Evolutionary conservation across 2,888 invertebrate genomes (phyloP).

Genomic region (Mythimna loreyi): DNA sequence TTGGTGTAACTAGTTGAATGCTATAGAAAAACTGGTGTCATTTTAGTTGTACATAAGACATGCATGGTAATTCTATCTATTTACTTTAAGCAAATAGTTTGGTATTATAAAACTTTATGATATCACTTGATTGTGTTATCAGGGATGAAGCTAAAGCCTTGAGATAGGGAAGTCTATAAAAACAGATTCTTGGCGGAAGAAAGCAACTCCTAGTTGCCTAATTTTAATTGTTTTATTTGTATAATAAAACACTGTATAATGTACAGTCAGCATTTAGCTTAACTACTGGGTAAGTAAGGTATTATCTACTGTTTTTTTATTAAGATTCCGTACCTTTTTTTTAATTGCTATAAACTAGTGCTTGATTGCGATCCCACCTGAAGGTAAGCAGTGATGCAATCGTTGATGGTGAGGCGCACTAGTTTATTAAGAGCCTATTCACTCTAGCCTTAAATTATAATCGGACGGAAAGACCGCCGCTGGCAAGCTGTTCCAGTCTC

Average conservation of each 20-base stretch:
- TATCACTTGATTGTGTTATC: conserved; percentile 1
- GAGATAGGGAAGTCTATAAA: not conserved
- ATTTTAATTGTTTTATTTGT: not conserved
- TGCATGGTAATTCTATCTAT: not conserved
- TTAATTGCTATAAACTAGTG: no score
- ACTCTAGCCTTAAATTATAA: no score
- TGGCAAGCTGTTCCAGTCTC: no score
- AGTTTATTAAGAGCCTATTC: no score
- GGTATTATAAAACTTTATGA: conserved; percentile 4
- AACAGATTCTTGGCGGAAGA: not conserved
- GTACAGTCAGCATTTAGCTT: not conserved
- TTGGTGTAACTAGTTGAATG: not conserved
- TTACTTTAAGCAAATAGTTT: not conserved
- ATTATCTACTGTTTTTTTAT: not conserved
- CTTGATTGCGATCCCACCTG: no score
- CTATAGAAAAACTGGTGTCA: not conserved
- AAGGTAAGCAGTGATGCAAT: no score
- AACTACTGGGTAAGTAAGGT: not conserved
- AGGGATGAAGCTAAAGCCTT: not conserved
- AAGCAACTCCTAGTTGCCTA: not conserved
- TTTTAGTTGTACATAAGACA: not conserved
- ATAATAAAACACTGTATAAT: not conserved
- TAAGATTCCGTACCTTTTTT: no score
- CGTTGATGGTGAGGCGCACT: no score
- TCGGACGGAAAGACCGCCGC: no score